Conservation (phyloP, 2,113 vertebrate species). For the Otolemur garnettii region DNA sequence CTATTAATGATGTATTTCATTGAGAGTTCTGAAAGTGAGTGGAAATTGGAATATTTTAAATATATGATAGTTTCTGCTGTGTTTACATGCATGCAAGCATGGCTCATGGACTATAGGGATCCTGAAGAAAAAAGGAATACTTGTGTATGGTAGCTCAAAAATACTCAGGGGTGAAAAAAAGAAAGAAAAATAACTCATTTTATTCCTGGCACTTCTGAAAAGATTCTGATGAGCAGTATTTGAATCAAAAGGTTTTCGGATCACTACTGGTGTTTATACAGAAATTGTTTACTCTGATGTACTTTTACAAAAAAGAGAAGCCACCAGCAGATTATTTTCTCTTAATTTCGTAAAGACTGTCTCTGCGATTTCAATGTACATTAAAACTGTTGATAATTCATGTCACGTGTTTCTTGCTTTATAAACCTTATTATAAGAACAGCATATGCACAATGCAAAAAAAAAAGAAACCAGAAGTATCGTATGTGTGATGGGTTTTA, state of each 20-base stretch:
- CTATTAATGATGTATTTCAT: conserved; percentile 32
- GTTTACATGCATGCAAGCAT: neutral
- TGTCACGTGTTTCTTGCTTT: neutral
- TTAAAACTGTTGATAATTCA: neutral
- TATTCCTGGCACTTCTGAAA: neutral
- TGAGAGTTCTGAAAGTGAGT: conserved; percentile 64
- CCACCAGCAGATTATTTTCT: neutral
- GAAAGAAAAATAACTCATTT: rapidly evolving
- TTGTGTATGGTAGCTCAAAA: neutral
- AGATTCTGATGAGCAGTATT: neutral
- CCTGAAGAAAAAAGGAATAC: neutral
- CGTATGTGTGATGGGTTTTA: neutral
- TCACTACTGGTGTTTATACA: neutral
- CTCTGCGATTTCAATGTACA: neutral
- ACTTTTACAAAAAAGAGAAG: neutral
- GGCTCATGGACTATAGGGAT: neutral
- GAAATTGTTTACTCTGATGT: neutral
- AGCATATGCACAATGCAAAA: neutral
- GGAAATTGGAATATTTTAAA: conserved; percentile 53
- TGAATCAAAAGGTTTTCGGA: neutral
- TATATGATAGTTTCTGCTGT: conserved; percentile 45
- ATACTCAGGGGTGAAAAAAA: neutral
- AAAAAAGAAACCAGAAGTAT: neutral
- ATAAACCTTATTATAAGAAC: neutral
- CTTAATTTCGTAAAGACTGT: neutral